Evolutionary conservation across 1,140 invertebrate genomes (phyloP).

Genomic region (Drosophila biarmipes): DNA sequence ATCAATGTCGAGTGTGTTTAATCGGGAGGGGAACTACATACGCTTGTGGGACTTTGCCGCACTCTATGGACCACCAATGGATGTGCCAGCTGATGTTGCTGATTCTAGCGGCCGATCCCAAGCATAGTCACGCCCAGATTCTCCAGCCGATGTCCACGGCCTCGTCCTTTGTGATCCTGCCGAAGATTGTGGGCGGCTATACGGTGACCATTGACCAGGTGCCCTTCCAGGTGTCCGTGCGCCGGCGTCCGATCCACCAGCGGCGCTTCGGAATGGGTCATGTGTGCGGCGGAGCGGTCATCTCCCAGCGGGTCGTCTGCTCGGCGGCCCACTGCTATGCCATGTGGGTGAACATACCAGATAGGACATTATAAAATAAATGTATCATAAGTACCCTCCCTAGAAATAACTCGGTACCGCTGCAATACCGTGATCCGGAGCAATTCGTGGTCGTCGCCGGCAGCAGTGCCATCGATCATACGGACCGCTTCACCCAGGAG

Average conservation of each 20-base stretch:
- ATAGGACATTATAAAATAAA: not conserved
- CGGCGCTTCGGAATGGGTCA: conserved; percentile 38
- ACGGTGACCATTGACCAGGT: conserved; percentile 28
- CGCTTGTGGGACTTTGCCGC: not conserved
- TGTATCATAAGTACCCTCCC: too few relatives aligned
- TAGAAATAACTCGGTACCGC: conserved; percentile 19
- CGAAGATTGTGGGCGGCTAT: conserved; percentile 59
- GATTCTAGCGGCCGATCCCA: not conserved
- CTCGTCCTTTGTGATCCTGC: conserved; percentile 22
- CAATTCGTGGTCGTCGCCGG: conserved; percentile 51
- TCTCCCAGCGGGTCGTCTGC: conserved; percentile 51
- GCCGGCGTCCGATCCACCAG: conserved; percentile 33
- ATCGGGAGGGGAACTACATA: not conserved
- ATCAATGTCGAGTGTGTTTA: not conserved
- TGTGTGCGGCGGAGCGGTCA: conserved; percentile 55
- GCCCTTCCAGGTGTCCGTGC: conserved; percentile 57
- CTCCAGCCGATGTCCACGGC: not conserved
- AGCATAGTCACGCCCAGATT: not conserved
- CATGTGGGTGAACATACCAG: conserved; percentile 34
- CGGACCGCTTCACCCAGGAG: conserved; percentile 5
- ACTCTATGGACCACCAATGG: conserved; percentile 6
- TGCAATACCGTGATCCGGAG: conserved; percentile 5
- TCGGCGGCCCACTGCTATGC: conserved; percentile 65
- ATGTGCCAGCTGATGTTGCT: conserved; percentile 21
- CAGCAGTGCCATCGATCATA: conserved; percentile 6